phyloP scores from a whole-genome alignment of 2,888 invertebrate species.

The Scrobipalpa costella region DNA sequence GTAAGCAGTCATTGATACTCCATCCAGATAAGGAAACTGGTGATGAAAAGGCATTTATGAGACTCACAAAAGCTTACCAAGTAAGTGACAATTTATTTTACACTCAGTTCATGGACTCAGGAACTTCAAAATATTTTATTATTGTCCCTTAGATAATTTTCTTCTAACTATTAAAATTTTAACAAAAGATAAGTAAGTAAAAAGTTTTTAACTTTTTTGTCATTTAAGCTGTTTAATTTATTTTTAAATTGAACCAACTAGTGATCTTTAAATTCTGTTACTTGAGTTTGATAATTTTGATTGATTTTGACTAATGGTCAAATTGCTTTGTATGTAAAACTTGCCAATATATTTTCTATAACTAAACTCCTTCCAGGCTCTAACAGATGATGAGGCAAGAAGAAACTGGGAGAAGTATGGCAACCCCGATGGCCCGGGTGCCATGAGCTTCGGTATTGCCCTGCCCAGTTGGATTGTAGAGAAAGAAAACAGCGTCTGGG shows the following conservation, averaged over 20 bases:
- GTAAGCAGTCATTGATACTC: conserved; percentile 93
- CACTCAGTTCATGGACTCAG: no score
- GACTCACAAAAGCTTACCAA: conserved; percentile 95
- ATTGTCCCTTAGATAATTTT: neutral
- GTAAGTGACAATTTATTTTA: conserved; percentile 68
- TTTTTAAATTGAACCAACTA: no score
- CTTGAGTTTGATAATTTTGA: no score
- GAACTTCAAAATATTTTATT: no score
- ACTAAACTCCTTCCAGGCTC: conserved; percentile 79
- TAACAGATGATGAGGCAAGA: conserved; percentile 98
- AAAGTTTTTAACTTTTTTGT: no score
- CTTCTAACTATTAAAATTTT: neutral
- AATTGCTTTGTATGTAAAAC: neutral
- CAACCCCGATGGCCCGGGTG: conserved; percentile 99
- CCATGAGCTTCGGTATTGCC: conserved; percentile 99
- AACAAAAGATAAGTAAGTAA: no score
- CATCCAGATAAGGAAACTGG: conserved; percentile 99
- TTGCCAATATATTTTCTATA: no score
- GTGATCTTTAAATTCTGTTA: no score
- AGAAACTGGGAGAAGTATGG: conserved; percentile 99
- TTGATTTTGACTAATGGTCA: no score
- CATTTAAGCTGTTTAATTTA: no score
- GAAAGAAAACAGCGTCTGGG: conserved; percentile 99
- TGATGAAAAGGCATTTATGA: conserved; percentile 98
- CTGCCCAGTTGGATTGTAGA: conserved; percentile 99